Evolutionary conservation across 2,888 invertebrate species (phyloP), one percentile per base, ranked within the genome.

Genomic region (Agrilus biguttatus): DNA sequence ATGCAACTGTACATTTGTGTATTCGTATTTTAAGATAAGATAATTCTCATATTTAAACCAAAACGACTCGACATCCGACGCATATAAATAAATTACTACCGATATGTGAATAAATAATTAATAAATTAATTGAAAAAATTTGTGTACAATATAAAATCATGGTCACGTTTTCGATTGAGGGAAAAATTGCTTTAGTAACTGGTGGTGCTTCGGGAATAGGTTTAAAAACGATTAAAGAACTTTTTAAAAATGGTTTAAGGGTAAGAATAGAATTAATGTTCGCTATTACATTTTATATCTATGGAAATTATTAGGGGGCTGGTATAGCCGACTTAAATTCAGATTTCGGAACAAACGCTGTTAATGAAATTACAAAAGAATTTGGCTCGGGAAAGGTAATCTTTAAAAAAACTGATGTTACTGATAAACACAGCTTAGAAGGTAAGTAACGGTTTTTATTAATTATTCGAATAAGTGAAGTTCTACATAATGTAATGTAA

Each of bases 351-450:
- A 77, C 78, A 50, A 72, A 74, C 54, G 69, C 80, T 36, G 69
- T 73, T 2, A 74, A 76, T 46, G 73, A 74, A 44, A 63, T 80
- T 19, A 69, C 72, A 12, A 66, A 70, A 19, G 74, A 76, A 55
- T 77, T 75, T 55, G 80, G 80, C 34, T 70, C 77, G 49, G 77
- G 77, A 56, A 74, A 73, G 45, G 75, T 77, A 3, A 62, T 80
- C 45, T 80, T 78, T 56, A 77, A 78, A 52, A 74, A 74, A 45
- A 79, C 79, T 52, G 80, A 80, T 56, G 80, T 80, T 49, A 80
- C 80, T 0, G 79, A 80, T 59, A 78, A 78, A 57, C 73, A 74
- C 13, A 78, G 79, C 56, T 79, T 77, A 55, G 78, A 80, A 69
- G 78, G 79, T 78, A 28, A 3, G 10, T 28, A 10, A 17, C 4